Evolutionary conservation across 2,888 invertebrate genomes (phyloP), one percentile per base, ranked within the genome.

Genomic region (Ornithoptera alexandrae): DNA sequence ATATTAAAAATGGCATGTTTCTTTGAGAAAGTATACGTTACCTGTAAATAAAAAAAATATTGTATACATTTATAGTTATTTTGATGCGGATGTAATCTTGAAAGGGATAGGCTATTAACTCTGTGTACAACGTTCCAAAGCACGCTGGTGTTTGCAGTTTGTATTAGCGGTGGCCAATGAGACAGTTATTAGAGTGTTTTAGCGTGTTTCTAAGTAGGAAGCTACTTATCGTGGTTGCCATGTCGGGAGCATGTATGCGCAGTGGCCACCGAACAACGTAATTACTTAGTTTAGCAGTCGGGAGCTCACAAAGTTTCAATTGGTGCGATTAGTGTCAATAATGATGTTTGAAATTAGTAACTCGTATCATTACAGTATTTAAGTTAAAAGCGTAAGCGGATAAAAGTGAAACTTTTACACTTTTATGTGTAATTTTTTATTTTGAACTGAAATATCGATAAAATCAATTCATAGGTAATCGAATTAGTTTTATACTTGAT

Each of bases 261-360:
- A 78, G 76, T 76, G 76, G 79, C 77, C 73, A 67, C 80, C 79
- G 83, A 84, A 86, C 83, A 84, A 77, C 75, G 81, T 87, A 85
- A 89, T 85, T 81, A 86, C 81, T 81, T 81, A 81, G 83, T 83
- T 83, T 83, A 81, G 81, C 79, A 82, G 80, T 77, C 83, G 81
- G 82, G 77, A 76, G 75, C 74, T 76, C 78, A 81, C 77, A 76
- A 75, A 77, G 78, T 77, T 77, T 79, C 80, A 80, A 85, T 83
- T 81, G 78, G 71, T 76, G 79, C 81, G 79, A 81, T 86, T 84
- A 86, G 80, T 84, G 86, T 88, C 86, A 88, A 88, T 86, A 86
- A 82, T 80, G 81, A 79, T 80, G 81, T 82, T 83, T 80, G 82
- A 80, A 82, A 82, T 84, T 83, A 83, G 81, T 80, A 76, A 81